Evolutionary conservation across 2,113 vertebrate genomes (phyloP).

Genomic region (Phalacrocorax carbo): DNA sequence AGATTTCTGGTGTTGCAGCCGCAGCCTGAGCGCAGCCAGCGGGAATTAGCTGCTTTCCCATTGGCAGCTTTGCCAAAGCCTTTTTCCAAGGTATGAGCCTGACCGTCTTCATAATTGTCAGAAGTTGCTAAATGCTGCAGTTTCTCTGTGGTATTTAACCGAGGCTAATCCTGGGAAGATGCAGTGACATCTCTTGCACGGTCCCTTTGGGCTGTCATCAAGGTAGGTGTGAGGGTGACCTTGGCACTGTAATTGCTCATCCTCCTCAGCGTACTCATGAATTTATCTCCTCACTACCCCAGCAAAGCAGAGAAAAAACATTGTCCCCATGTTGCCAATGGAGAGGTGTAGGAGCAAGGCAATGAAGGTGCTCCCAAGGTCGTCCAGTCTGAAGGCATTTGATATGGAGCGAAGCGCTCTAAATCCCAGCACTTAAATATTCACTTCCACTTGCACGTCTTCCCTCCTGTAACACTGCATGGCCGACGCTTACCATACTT

Average conservation of each 20-base stretch:
- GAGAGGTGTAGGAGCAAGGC: neutral
- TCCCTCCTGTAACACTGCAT: neutral
- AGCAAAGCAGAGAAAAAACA: neutral
- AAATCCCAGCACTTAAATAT: neutral
- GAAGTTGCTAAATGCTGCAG: neutral
- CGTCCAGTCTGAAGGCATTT: neutral
- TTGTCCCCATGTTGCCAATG: neutral
- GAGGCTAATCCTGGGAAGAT: neutral
- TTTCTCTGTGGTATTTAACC: neutral
- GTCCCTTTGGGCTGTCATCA: neutral
- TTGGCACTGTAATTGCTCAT: neutral
- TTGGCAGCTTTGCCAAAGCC: neutral
- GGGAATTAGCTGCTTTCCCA: neutral
- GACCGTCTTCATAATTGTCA: neutral
- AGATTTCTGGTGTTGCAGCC: neutral
- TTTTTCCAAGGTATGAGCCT: constrained; percentile 6
- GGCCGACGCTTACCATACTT: rapidly evolving
- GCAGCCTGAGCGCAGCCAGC: neutral
- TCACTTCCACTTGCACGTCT: neutral
- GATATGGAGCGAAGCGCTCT: neutral
- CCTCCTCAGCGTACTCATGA: neutral
- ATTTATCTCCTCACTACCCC: neutral
- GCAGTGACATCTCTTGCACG: neutral
- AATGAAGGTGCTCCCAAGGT: neutral
- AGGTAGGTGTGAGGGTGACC: neutral